Percentiles rank a stretch among this genome's conserved stretches.
Conservation (phyloP, 1,140 invertebrate species). For the Panagrolaimus sp. region DNA sequence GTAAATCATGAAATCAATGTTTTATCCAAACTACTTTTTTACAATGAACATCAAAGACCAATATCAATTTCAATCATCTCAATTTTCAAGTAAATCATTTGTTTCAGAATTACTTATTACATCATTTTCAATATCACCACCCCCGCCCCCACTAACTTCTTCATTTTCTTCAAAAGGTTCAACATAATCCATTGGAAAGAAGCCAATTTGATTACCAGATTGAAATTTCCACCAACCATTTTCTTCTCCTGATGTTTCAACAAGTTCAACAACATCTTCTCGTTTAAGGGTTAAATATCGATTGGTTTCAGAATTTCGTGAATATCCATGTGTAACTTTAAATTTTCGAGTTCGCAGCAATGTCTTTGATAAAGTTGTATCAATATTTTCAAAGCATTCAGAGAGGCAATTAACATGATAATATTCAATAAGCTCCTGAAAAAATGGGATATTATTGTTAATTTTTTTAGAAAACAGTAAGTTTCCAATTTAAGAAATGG, state of each 20-base stretch:
- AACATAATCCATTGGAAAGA: slow-evolving; percentile 6
- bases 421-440: not conserved
- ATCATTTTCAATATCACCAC: too few relatives aligned
- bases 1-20: too few relatives aligned
- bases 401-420: not conserved
- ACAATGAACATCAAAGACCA: too few relatives aligned
- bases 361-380: not conserved
- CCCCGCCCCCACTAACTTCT: not conserved
- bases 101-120: too few relatives aligned
- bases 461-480: not conserved
- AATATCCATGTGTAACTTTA: not conserved
- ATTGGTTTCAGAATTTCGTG: not conserved
- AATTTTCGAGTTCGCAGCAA: not conserved
- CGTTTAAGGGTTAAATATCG: not conserved
- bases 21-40: too few relatives aligned
- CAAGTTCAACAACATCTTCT: not conserved
- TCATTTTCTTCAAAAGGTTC: not conserved
- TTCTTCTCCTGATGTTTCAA: not conserved
- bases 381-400: slow-evolving; percentile 7
- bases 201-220: not conserved
- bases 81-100: too few relatives aligned
- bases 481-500: too few relatives aligned
- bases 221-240: slow-evolving; percentile 1
- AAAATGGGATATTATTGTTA: not conserved
- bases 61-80: too few relatives aligned